Base-by-base conservation (phyloP, 2,113 vertebrate species). In the Vulpes ferrilata region DNA sequence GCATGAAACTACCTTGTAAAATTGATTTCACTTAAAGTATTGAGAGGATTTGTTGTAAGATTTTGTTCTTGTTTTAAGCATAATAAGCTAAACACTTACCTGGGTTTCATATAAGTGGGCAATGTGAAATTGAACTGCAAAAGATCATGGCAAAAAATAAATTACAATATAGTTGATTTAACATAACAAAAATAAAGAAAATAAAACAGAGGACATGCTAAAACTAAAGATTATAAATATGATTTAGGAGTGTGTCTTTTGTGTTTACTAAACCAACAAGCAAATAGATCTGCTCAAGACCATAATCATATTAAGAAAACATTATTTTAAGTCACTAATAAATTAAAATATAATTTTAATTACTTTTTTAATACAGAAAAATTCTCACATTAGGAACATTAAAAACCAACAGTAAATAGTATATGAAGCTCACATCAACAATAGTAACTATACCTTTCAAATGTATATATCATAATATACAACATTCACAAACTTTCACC, bases 61-160 rank as follows among this genome's bases (percentile, higher is more conserved):
- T 67, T 4, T 62, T 71, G 30, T 60, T 78, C 57, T 27, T 88
- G 3, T 78, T 65, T 93, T 65, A 22, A 51, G 30, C 55, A 83
- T 48, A 17, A 12, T 53, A 81, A 88, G 17, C 57, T 92, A 98
- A 88, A 81, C 89, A 98, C 99, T 99, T 99, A 99, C 99, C 99
- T 99, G 99, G 97, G 99, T 99, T 99, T 99, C 99, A 99, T 99
- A 99, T 97, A 99, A 99, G 99, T 99, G 99, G 99, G 99, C 99
- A 95, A 99, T 99, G 99, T 99, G 99, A 99, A 99, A 99, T 98
- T 99, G 99, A 99, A 99, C 99, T 99, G 99, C 79, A 98, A 98
- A 96, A 97, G 93, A 89, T 76, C 25, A 59, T 20, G 67, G 51
- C 96, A 98, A 98, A 96, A 78, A 80, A 89, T 98, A 98, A 98